Evolutionary conservation across 1,140 invertebrate genomes (phyloP), one percentile per base, ranked within the genome.

Genomic region (Mactra quadrangularis): DNA sequence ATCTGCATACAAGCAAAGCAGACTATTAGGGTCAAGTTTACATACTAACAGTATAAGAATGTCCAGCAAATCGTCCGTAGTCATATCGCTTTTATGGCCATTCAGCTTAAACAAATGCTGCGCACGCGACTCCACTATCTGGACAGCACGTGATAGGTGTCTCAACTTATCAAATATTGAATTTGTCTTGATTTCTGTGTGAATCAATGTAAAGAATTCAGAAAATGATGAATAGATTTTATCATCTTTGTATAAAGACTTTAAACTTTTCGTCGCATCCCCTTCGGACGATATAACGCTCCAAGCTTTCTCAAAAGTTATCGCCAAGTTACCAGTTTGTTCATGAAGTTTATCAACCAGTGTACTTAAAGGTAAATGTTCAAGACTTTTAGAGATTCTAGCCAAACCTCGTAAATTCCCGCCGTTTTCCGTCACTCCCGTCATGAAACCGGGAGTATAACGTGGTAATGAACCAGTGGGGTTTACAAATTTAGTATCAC

Each of bases 81-180:
- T 62, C 9, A 66, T 15, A 17, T 62, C 25, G 9, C 22, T 13
- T 11, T 25, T 25, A 15, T 74, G 52, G 0, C 77, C 77, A 22
- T 53, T 68, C 25, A 15, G n/a, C 9, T 22, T 29, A 19, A 55
- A 29, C 7, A 62, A 13, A 27, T 57, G 45, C 6, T 33, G 53
- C 1, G 50, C n/a, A 13, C 47, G 60, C 11, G 38, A 13, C 25
- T 82, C 55, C 0, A 60, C 47, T 13, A 41, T 74, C 22, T 75
- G 35, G n/a, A 82, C 45, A 9, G 79, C 79, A 52, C 27, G 7
- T 31, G 79, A 74, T 25, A 82, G n/a, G 17, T 66, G 19, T n/a
- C 79, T 55, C n/a, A 82, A 38, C 35, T 82, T 82, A 7, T 33
- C 47, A 38, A 82, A 82, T 11, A 75, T 19, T 52, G 79, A 41